Conservation (phyloP, 2,113 vertebrate genomes). For the Tragelaphus imberbis region DNA sequence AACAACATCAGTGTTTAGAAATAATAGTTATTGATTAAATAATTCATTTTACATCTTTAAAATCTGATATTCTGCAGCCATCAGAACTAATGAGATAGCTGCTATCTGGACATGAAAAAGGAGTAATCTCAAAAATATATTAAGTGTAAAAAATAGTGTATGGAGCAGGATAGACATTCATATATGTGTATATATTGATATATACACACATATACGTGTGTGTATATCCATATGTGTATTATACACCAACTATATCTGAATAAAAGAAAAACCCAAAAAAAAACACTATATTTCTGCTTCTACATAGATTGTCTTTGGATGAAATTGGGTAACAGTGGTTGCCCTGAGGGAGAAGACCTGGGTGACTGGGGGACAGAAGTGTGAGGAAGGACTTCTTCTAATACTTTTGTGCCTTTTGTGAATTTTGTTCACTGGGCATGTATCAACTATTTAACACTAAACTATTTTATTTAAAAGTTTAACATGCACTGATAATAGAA, state of each 20-base stretch:
- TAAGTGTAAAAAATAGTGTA: not conserved
- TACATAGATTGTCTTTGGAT: not conserved
- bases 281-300: not conserved
- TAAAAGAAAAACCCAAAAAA: not conserved
- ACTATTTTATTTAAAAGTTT: slow-evolving; percentile 31
- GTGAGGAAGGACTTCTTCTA: not conserved
- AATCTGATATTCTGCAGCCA: not conserved
- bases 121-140: not conserved
- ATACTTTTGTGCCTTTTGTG: not conserved
- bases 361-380: not conserved
- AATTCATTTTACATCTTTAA: slow-evolving; percentile 31
- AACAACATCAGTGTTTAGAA: not conserved
- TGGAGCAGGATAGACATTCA: not conserved
- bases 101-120: not conserved
- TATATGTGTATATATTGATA: not conserved
- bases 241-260: not conserved
- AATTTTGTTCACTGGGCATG: not conserved
- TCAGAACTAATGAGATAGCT: not conserved
- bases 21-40: slow-evolving; percentile 13
- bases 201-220: not conserved
- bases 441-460: not conserved
- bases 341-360: not conserved
- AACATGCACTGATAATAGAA: not conserved
- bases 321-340: not conserved
- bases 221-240: not conserved